Evolutionary conservation across 2,888 invertebrate genomes (phyloP).

Genomic region (Apeira syringaria): DNA sequence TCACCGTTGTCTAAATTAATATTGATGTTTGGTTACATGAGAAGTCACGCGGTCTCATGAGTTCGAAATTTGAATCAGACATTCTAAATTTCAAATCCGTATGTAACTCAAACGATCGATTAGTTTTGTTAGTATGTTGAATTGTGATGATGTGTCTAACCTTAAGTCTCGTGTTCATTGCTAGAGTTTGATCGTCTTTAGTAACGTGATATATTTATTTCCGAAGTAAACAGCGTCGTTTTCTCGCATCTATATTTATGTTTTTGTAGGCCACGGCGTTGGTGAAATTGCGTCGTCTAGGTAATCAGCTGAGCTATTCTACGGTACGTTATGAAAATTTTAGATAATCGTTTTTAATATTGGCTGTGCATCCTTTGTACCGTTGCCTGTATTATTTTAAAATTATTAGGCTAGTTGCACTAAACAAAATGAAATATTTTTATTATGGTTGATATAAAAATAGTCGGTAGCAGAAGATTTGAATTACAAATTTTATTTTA

Average conservation of each 20-base stretch:
- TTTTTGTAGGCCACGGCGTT: not conserved
- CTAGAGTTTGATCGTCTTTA: slow-evolving; percentile 14
- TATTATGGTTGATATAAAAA: too few species aligned
- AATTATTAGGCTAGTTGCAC: too few species aligned
- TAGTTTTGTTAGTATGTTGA: not conserved
- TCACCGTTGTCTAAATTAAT: too few species aligned
- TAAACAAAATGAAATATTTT: too few species aligned
- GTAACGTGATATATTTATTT: slow-evolving; percentile 17
- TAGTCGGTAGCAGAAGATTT: too few species aligned
- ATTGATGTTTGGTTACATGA: not conserved
- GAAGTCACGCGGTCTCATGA: not conserved
- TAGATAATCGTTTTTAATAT: too few species aligned
- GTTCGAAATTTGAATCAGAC: not conserved
- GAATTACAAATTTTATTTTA: too few species aligned
- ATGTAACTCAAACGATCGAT: slow-evolving; percentile 2
- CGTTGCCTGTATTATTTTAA: too few species aligned
- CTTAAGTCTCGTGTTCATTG: slow-evolving; percentile 1
- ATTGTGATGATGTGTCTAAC: slow-evolving; percentile 9
- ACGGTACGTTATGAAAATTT: too few species aligned
- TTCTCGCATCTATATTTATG: slow-evolving; percentile 7
- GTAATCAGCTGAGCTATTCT: not conserved
- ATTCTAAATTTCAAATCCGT: not conserved
- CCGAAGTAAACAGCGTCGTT: slow-evolving; percentile 4
- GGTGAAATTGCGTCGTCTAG: not conserved
- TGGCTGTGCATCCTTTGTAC: too few species aligned